A percentile compares a stretch with the other conserved stretches of the same genome.
These are phyloP conservation scores for Callocephalon fimbriatum DNA, from an alignment of 2,113 vertebrate genomes.

Conservation along the genomic window DNA sequence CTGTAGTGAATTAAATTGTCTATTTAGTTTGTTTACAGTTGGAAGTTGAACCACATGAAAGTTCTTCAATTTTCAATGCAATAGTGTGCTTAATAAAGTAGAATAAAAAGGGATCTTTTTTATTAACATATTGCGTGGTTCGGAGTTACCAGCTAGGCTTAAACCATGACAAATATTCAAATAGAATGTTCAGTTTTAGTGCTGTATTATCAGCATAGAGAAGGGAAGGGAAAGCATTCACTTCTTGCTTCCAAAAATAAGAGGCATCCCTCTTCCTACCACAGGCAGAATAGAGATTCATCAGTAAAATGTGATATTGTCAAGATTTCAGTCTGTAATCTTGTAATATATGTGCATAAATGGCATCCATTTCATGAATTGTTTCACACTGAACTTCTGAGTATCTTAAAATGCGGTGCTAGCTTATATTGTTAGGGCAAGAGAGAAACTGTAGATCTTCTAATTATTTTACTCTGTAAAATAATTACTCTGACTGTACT, in stretches of 20 bases:
- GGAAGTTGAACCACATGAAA: constrained; percentile 3
- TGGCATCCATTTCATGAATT: constrained; percentile 30
- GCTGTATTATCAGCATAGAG: constrained; percentile 39
- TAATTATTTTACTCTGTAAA: constrained; percentile 15
- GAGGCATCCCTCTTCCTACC: constrained; percentile 55
- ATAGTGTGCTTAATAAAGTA: too few species aligned
- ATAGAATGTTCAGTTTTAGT: constrained; percentile 22
- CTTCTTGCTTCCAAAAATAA: constrained; percentile 73
- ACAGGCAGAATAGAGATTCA: constrained; percentile 50
- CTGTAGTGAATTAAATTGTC: constrained; percentile 1
- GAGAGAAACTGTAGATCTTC: background rate
- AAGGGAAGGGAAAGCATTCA: constrained; percentile 63
- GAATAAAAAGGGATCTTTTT: too few species aligned
- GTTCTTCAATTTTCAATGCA: background rate
- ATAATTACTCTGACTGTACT: background rate
- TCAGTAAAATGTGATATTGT: constrained; percentile 52
- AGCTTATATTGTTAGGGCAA: background rate
- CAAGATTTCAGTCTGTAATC: constrained; percentile 53
- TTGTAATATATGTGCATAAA: constrained; percentile 29
- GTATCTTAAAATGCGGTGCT: background rate
- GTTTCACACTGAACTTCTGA: background rate
- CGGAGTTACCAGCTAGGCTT: too few species aligned
- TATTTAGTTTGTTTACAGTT: constrained; percentile 2
- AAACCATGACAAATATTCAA: background rate
- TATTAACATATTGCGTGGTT: too few species aligned